Conservation (phyloP, 2,113 vertebrate genomes). For the Rissa tridactyla region DNA sequence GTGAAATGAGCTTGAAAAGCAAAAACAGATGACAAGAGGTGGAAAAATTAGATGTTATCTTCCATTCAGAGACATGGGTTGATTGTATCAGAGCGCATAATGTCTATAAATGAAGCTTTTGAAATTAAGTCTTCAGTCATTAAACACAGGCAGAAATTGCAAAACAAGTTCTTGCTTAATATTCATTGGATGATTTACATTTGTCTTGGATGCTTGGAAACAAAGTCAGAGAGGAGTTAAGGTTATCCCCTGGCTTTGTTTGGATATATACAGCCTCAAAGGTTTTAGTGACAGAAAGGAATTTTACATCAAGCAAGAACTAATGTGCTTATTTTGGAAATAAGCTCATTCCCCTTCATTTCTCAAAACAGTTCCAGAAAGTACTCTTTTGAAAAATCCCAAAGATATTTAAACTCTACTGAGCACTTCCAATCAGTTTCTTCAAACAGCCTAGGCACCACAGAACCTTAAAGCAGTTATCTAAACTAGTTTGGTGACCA, state of each 20-base stretch:
- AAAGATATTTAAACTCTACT: not conserved
- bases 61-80: not conserved
- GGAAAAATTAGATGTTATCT: constrained; percentile 14
- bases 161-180: not conserved
- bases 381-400: not conserved
- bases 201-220: not conserved
- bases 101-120: not conserved
- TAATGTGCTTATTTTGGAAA: not conserved
- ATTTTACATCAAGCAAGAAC: not conserved
- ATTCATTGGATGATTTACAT: not conserved
- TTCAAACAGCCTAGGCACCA: not conserved
- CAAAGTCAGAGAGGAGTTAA: not conserved
- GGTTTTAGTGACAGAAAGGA: not conserved
- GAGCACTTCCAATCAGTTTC: not conserved
- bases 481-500: not conserved
- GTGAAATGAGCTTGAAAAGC: not conserved
- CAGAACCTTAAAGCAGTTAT: not conserved
- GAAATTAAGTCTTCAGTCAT: not conserved
- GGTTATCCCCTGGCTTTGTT: not conserved
- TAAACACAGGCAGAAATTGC: not conserved
- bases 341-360: not conserved
- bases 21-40: not conserved
- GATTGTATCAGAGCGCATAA: not conserved
- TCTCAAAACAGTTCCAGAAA: not conserved
- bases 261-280: not conserved